A percentile compares a stretch with the other conserved stretches of the same genome.
Evolutionary conservation across 2,888 invertebrate genomes (phyloP).

Genomic region (Scaptomyza cyrtandrae): DNA sequence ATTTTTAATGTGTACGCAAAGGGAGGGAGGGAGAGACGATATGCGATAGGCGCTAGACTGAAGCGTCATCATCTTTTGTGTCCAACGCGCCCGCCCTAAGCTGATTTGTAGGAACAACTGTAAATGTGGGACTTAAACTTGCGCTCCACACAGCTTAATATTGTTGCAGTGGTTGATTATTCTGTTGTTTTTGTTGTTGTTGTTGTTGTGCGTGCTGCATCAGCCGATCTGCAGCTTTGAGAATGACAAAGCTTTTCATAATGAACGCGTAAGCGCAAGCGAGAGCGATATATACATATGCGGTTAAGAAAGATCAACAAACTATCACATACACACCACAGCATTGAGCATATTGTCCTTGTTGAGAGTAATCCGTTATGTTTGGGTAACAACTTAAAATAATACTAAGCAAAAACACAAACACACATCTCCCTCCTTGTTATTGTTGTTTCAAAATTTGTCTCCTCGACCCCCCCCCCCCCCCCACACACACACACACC

Average conservation of each 20-base stretch:
- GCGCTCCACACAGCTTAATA: slow-evolving; percentile 33
- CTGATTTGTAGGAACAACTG: slow-evolving; percentile 72
- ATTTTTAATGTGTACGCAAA: slow-evolving; percentile 1
- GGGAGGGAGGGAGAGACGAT: neutral
- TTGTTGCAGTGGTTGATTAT: slow-evolving; percentile 44
- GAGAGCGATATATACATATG: neutral
- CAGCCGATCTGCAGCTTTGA: slow-evolving; percentile 43
- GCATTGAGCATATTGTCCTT: neutral
- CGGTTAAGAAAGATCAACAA: neutral
- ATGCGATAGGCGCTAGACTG: slow-evolving; percentile 33
- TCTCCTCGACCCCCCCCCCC: neutral
- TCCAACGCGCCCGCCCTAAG: slow-evolving; percentile 55
- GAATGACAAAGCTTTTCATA: slow-evolving; percentile 22
- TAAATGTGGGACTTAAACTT: slow-evolving; percentile 61
- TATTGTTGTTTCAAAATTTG: slow-evolving; percentile 26
- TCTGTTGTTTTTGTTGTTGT: slow-evolving; percentile 56
- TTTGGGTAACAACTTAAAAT: neutral
- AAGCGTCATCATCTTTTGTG: slow-evolving; percentile 36
- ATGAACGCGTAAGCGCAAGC: slow-evolving; percentile 1
- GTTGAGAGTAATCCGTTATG: neutral
- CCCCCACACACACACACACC: no score
- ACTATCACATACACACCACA: neutral
- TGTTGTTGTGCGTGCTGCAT: slow-evolving; percentile 57
- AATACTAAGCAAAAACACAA: neutral
- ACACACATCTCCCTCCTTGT: neutral